Evolutionary conservation across 2,888 invertebrate genomes (phyloP).

Genomic region (Mythimna ferrago): DNA sequence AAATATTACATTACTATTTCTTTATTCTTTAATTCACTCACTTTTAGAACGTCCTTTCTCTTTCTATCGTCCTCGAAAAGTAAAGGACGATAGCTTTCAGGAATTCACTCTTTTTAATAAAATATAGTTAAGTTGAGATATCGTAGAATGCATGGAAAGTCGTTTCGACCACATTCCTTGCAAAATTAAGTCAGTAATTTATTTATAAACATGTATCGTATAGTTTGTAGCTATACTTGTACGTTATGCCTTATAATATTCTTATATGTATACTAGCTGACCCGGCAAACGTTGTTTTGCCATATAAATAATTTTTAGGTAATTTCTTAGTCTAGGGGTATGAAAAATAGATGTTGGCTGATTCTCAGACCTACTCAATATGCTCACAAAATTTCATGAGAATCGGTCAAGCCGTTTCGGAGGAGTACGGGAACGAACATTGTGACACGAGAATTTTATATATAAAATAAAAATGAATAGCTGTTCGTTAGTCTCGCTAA

Average conservation of each 20-base stretch:
- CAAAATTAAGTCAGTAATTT: slow-evolving; percentile 71
- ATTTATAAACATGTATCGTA: slow-evolving; percentile 54
- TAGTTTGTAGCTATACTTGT: background rate
- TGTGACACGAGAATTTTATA: too few relatives aligned
- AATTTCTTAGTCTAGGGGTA: too few relatives aligned
- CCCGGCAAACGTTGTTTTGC: too few relatives aligned
- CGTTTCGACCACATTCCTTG: slow-evolving; percentile 74
- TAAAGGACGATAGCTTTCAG: slow-evolving; percentile 21
- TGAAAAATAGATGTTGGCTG: too few relatives aligned
- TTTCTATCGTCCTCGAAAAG: slow-evolving; percentile 17
- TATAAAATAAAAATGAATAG: too few relatives aligned
- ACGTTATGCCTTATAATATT: background rate
- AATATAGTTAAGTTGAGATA: slow-evolving; percentile 34
- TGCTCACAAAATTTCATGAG: too few relatives aligned
- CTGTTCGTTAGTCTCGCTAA: too few relatives aligned
- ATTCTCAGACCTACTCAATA: too few relatives aligned
- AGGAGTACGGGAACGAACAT: too few relatives aligned
- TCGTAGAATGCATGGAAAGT: slow-evolving; percentile 71
- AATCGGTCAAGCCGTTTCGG: too few relatives aligned
- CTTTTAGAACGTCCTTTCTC: slow-evolving; percentile 23
- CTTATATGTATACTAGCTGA: too few relatives aligned
- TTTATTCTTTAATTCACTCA: slow-evolving; percentile 24
- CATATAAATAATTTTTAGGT: too few relatives aligned
- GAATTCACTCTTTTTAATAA: slow-evolving; percentile 23
- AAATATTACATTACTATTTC: slow-evolving; percentile 1